Conservation (phyloP, 2,888 invertebrate species). For the Chrysopilus asiliformis region DNA sequence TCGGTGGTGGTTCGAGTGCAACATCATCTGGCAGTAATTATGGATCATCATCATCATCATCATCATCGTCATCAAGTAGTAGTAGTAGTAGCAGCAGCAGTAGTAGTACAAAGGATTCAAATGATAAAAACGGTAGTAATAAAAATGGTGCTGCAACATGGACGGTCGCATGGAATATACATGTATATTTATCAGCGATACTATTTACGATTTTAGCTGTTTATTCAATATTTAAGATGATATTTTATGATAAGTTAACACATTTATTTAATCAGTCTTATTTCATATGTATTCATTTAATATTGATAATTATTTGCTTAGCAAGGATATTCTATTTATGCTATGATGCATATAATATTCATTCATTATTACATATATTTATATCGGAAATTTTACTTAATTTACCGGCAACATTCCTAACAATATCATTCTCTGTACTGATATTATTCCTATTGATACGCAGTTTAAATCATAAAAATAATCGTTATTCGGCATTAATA, state of each 20-base stretch:
- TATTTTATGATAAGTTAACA: conserved; percentile 73
- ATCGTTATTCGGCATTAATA: conserved; percentile 53
- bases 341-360: conserved; percentile 86
- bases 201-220: conserved; percentile 73
- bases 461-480: conserved; percentile 61
- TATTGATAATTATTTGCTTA: conserved; percentile 69
- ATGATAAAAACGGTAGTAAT: neutral
- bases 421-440: conserved; percentile 78
- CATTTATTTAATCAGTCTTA: conserved; percentile 79
- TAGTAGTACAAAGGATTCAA: neutral
- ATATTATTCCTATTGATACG: conserved; percentile 74
- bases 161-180: conserved; percentile 83
- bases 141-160: conserved; percentile 39
- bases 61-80: conserved; percentile 18
- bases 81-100: conserved; percentile 14
- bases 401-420: conserved; percentile 73
- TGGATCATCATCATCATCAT: conserved; percentile 8
- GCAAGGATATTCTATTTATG: conserved; percentile 76
- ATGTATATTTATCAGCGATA: conserved; percentile 75
- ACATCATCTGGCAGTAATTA: neutral
- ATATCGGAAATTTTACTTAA: conserved; percentile 72
- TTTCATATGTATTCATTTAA: conserved; percentile 71
- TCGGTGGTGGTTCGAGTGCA: conserved; percentile 3
- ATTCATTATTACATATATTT: conserved; percentile 60
- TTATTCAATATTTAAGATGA: conserved; percentile 73